Base-by-base conservation (phyloP, 2,113 vertebrate species). In the Egretta garzetta region DNA sequence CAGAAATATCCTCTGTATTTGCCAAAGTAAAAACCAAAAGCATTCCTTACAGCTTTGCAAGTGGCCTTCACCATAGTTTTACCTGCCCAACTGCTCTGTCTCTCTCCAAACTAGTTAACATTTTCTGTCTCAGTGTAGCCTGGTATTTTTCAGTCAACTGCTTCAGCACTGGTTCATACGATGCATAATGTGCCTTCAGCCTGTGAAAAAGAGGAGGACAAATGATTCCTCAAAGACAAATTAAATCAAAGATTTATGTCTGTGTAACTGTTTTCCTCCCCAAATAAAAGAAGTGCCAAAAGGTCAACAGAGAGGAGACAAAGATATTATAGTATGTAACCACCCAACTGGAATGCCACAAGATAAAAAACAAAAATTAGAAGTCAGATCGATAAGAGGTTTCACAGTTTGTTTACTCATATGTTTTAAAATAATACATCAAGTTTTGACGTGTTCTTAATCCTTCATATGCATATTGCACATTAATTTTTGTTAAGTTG, bases 81-180 rank as follows among this genome's bases (percentile, higher is more conserved):
- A 99, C 98, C 98, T 99, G 98, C 30, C 56, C 93, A 41, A 98
- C 24, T 11, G 93, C 98, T 98, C 92, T 98, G 95, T 99, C 99
- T 96, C 97, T 98, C 96, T 99, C 98, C 97, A 99, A 95, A 64
- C 97, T 98, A 71, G 97, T 96, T 92, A 98, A 88, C 98, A 98
- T 98, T 94, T 98, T 99, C 96, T 99, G 98, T 71, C 98, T 99
- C 87, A 99, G 62, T 24, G 96, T 88, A n/a, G 95, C 72, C 28
- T 99, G 97, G 68, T 99, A 99, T 93, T 99, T 99, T 47, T 99
- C 99, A 75, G 97, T 98, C 91, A 99, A 90, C 70, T 98, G 95
- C 87, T 96, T 98, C 33, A 99, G 75, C 30, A 97, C 91, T 22
- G 98, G 98, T 73, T 99, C 98, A 49, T 98, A 98, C 9, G 97